Conservation (phyloP, 2,797 vertebrate genomes). For the Dicrostonyx torquatus region DNA sequence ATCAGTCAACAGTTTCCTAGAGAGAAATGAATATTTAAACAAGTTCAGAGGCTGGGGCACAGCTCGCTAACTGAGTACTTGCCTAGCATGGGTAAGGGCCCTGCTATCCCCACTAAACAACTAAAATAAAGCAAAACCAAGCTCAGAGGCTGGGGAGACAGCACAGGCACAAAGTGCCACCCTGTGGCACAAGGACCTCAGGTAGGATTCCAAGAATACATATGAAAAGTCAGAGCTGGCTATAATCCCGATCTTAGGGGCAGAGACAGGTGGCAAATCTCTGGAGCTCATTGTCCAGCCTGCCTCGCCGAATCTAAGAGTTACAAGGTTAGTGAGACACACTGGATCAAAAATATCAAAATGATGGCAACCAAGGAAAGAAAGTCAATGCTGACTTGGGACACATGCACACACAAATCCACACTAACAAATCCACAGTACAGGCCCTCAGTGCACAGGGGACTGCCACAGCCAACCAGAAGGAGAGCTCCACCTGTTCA, state of each 20-base stretch:
- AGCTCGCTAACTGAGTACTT: neutral
- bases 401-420: neutral
- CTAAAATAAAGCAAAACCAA: neutral
- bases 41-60: neutral
- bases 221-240: neutral
- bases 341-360: neutral
- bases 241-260: no score
- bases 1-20: neutral
- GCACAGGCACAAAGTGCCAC: neutral
- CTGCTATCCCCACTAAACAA: neutral
- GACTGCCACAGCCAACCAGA: neutral
- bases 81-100: neutral
- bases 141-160: neutral
- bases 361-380: neutral
- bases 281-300: neutral
- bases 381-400: neutral
- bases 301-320: neutral
- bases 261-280: neutral
- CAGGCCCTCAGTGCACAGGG: neutral
- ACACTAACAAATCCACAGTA: neutral
- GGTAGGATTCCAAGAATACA: neutral
- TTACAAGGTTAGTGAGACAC: neutral
- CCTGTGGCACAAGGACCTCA: neutral
- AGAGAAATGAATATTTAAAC: neutral
- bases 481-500: neutral